Percentiles rank a stretch among this genome's conserved stretches.
phyloP scores from a whole-genome alignment of 2,888 invertebrate genomes.

The Ichneumon xanthorius region DNA sequence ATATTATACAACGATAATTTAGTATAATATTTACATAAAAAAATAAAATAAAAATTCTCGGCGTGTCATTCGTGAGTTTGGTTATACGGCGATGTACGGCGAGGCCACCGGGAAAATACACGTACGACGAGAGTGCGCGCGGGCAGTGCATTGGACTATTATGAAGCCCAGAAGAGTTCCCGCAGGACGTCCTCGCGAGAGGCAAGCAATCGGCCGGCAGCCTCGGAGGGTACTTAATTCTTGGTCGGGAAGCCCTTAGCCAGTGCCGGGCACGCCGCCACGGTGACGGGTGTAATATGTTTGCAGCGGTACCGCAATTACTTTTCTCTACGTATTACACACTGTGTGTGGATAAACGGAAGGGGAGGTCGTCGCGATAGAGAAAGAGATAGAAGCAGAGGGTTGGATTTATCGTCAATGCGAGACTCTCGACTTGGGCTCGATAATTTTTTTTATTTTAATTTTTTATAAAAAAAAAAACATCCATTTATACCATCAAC shows the following conservation, averaged over 20 bases:
- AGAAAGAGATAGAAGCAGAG: background rate
- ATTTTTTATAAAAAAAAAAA: background rate
- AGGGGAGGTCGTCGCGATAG: slow-evolving; percentile 22
- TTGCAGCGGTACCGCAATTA: slow-evolving; percentile 71
- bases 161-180: slow-evolving; percentile 26
- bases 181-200: slow-evolving; percentile 31
- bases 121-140: background rate
- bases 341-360: slow-evolving; percentile 4
- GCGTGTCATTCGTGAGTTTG: background rate
- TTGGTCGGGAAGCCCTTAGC: slow-evolving; percentile 68
- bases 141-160: slow-evolving; percentile 4
- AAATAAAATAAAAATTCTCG: background rate
- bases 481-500: background rate
- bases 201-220: slow-evolving; percentile 53
- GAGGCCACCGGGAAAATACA: background rate
- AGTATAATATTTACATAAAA: background rate
- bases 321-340: slow-evolving; percentile 56
- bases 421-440: slow-evolving; percentile 53
- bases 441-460: slow-evolving; percentile 67
- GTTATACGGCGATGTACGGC: background rate
- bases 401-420: slow-evolving; percentile 64
- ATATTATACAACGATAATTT: background rate
- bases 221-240: slow-evolving; percentile 70
- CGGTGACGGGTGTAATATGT: slow-evolving; percentile 70
- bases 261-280: slow-evolving; percentile 62